Evolutionary conservation across 2,888 invertebrate genomes (phyloP).

Genomic region (Drosophila anomelani): DNA sequence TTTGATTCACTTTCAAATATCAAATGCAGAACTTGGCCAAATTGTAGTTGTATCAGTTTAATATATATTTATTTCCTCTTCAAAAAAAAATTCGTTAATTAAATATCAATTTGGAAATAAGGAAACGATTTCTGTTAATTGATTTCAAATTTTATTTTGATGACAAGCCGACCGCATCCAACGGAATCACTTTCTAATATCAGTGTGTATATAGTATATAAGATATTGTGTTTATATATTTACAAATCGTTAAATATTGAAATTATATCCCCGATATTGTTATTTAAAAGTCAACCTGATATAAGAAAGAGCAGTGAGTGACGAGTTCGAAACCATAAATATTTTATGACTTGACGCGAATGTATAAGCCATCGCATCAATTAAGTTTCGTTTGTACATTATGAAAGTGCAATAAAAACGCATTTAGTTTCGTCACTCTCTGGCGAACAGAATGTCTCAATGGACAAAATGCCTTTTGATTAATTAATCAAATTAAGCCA

Average conservation of each 20-base stretch:
- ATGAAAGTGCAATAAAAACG: constrained; percentile 18
- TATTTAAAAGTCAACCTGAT: not conserved
- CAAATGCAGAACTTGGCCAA: not conserved
- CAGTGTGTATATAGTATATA: not conserved
- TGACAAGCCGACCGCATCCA: not conserved
- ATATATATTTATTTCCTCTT: not conserved
- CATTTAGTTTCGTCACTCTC: constrained; percentile 1
- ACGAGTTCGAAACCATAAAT: constrained; percentile 13
- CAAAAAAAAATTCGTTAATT: not conserved
- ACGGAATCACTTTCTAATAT: constrained; percentile 21
- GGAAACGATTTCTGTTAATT: constrained; percentile 1
- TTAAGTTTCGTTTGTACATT: constrained; percentile 14
- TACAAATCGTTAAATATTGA: not conserved
- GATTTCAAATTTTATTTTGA: not conserved
- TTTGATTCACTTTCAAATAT: constrained; percentile 7
- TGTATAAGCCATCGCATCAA: not conserved
- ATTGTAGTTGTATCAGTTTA: not conserved
- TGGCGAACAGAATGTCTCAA: constrained; percentile 1
- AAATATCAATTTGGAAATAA: not conserved
- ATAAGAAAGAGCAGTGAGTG: not conserved
- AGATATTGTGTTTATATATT: not conserved
- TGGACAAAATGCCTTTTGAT: constrained; percentile 21
- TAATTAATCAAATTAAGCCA: constrained; percentile 47
- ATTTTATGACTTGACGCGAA: constrained; percentile 18
- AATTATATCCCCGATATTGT: not conserved